phyloP scores from a whole-genome alignment of 2,888 invertebrate species.

The Polydrusus tereticollis region DNA sequence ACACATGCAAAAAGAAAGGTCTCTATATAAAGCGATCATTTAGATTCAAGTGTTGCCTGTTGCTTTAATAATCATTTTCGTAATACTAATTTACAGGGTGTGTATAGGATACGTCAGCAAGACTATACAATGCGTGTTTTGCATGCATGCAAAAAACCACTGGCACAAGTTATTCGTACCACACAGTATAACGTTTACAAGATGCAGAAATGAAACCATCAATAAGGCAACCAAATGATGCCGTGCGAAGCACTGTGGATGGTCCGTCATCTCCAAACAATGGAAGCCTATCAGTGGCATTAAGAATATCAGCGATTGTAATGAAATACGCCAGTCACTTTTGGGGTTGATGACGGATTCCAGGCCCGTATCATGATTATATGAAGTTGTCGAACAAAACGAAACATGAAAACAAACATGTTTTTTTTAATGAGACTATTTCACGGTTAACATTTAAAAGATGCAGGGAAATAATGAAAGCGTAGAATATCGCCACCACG shows the following conservation, averaged over 20 bases:
- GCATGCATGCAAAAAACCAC: too few relatives aligned
- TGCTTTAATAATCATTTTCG: neutral
- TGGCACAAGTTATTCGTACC: neutral
- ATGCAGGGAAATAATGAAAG: too few relatives aligned
- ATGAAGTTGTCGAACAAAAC: neutral
- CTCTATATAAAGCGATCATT: slow-evolving; percentile 2
- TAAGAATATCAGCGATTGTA: slow-evolving; percentile 41
- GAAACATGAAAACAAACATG: too few relatives aligned
- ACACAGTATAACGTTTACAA: slow-evolving; percentile 5
- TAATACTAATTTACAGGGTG: neutral
- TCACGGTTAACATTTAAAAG: too few relatives aligned
- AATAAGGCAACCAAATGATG: slow-evolving; percentile 14
- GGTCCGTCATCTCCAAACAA: slow-evolving; percentile 34
- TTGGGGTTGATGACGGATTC: neutral
- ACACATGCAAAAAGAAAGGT: slow-evolving; percentile 14
- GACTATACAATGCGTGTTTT: too few relatives aligned
- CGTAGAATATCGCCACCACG: too few relatives aligned
- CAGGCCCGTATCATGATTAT: slow-evolving; percentile 3
- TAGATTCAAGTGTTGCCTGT: neutral
- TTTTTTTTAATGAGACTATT: too few relatives aligned
- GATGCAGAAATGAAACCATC: slow-evolving; percentile 15
- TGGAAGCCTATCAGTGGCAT: slow-evolving; percentile 42
- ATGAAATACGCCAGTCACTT: slow-evolving; percentile 24
- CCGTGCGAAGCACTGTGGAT: neutral
- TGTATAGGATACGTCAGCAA: neutral